Evolutionary conservation across 92 coral and sea anemone species (phyloP).

Genomic region (Porites cylindrica): DNA sequence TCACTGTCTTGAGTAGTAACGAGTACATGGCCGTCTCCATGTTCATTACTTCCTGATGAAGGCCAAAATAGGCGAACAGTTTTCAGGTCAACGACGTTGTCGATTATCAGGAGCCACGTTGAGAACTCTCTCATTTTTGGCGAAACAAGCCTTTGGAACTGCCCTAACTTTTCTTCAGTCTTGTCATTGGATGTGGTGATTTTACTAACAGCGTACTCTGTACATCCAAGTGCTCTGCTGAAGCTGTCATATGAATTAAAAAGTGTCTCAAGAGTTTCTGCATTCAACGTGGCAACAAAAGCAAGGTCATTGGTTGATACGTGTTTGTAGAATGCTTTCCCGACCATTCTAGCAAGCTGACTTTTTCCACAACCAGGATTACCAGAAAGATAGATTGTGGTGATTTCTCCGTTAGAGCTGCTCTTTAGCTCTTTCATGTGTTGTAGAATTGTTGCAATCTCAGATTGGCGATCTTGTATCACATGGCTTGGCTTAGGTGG

Average conservation of each 20-base stretch:
- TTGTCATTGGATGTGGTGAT: conserved; percentile 43
- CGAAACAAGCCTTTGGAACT: conserved; percentile 43
- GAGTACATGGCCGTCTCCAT: conserved; percentile 35
- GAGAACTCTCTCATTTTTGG: conserved; percentile 41
- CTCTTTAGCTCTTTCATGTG: conserved; percentile 35
- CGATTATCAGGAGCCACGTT: conserved; percentile 64
- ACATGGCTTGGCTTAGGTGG: conserved; percentile 47
- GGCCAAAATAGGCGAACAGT: conserved; percentile 8
- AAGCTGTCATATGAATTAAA: conserved; percentile 49
- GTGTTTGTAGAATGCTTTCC: conserved; percentile 36
- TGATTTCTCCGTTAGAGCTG: conserved; percentile 26
- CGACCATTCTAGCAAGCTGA: conserved; percentile 59
- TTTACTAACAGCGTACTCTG: conserved; percentile 38
- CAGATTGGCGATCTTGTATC: conserved; percentile 10
- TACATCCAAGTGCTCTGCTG: conserved; percentile 43
- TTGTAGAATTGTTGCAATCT: conserved; percentile 28
- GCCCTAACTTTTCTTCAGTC: conserved; percentile 42
- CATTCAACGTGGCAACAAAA: conserved; percentile 64
- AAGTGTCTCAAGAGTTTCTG: conserved; percentile 40
- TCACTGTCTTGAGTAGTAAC: conserved; percentile 47
- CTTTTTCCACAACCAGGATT: conserved; percentile 68
- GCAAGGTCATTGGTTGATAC: background rate
- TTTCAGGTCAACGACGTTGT: conserved; percentile 50
- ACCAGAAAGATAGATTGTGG: conserved; percentile 45
- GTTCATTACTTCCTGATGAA: conserved; percentile 2